Evolutionary conservation across 2,888 invertebrate genomes (phyloP).

Genomic region (Muschampia plurimacula): DNA sequence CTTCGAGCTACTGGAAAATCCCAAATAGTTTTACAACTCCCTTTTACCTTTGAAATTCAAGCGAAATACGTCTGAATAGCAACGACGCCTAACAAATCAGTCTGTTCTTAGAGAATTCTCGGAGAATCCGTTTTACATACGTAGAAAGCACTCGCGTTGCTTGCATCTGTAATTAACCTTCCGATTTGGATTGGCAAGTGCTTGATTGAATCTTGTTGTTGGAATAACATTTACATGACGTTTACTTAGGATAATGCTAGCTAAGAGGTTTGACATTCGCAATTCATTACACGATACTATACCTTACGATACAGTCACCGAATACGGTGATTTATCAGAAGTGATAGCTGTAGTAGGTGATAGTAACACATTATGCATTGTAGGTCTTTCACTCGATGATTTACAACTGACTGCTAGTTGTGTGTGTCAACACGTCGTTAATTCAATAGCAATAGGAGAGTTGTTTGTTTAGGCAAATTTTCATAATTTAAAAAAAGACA

Average conservation of each 20-base stretch:
- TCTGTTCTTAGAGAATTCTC: constrained; percentile 42
- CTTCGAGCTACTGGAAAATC: constrained; percentile 13
- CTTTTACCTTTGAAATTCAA: constrained; percentile 29
- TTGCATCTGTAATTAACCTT: constrained; percentile 35
- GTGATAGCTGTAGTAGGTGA: neutral
- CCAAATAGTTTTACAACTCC: constrained; percentile 32
- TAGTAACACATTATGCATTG: neutral
- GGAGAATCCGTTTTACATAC: constrained; percentile 39
- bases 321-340: neutral
- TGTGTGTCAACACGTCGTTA: no score
- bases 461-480: no score
- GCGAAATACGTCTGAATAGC: constrained; percentile 42
- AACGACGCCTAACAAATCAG: constrained; percentile 44
- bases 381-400: no score
- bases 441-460: no score
- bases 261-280: constrained; percentile 7
- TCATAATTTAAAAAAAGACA: no score
- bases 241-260: constrained; percentile 29
- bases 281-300: constrained; percentile 7
- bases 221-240: constrained; percentile 27
- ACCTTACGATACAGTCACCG: constrained; percentile 26
- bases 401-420: no score
- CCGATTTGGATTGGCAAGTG: constrained; percentile 14
- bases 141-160: constrained; percentile 33
- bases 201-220: constrained; percentile 26